phyloP scores from a whole-genome alignment of 2,888 invertebrate genomes.

The Oscheius sp. region DNA sequence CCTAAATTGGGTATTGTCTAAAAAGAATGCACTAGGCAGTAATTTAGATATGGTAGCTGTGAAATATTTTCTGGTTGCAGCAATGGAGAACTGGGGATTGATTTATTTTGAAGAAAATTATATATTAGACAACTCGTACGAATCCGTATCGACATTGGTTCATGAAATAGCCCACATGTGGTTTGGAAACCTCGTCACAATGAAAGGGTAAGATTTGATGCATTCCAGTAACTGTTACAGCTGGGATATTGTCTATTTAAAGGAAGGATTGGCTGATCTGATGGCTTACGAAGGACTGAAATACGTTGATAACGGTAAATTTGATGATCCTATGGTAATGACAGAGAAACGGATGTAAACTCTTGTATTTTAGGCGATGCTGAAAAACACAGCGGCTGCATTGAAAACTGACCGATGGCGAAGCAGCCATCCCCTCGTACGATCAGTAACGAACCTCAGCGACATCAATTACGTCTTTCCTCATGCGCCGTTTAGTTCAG shows the following conservation, averaged over 20 bases:
- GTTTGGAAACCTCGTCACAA: slow-evolving; percentile 19
- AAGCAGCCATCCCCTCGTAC: too few species aligned
- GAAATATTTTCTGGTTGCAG: not conserved
- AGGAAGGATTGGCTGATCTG: not conserved
- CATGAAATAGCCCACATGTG: slow-evolving; percentile 12
- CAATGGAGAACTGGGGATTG: slow-evolving; percentile 9
- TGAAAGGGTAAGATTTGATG: not conserved
- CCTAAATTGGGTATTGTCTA: slow-evolving; percentile 84
- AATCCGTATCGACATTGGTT: not conserved
- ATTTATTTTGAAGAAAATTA: not conserved
- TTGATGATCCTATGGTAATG: not conserved
- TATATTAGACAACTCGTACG: not conserved
- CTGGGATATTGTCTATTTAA: not conserved
- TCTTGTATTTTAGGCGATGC: too few species aligned
- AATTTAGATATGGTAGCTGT: not conserved
- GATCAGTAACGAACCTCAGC: too few species aligned
- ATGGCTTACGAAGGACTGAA: not conserved
- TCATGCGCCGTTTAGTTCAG: too few species aligned
- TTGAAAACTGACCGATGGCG: too few species aligned
- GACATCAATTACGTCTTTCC: too few species aligned
- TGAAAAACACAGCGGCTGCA: too few species aligned
- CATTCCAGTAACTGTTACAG: too few species aligned
- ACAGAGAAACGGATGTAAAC: not conserved
- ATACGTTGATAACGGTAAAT: not conserved
- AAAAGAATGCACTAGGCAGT: not conserved